Percentiles rank a stretch among this genome's conserved stretches.
These are phyloP conservation scores for Altica lythri DNA, from an alignment of 2,888 invertebrate species.

Conservation along the genomic window DNA sequence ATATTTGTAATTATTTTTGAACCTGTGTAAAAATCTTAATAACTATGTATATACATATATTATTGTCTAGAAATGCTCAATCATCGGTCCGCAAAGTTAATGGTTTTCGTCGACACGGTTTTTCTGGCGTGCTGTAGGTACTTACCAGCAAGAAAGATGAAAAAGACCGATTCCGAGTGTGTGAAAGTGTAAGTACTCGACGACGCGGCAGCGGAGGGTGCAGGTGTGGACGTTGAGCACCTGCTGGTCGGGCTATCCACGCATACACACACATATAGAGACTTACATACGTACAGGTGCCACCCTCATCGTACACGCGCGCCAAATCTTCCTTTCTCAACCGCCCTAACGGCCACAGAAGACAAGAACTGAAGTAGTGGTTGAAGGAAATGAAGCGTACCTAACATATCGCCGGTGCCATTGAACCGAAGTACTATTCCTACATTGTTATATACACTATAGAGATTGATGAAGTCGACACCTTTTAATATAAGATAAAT, in stretches of 20 bases:
- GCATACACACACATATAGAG: slow-evolving; percentile 19
- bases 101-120: slow-evolving; percentile 2
- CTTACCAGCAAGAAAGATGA: slow-evolving; percentile 24
- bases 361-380: slow-evolving; percentile 16
- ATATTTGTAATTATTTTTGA: too few relatives aligned
- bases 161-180: slow-evolving; percentile 20
- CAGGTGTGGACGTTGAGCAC: slow-evolving; percentile 42
- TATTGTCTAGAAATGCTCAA: too few relatives aligned
- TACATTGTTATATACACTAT: too few relatives aligned
- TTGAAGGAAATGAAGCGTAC: not conserved
- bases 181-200: slow-evolving; percentile 26
- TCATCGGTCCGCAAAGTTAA: too few relatives aligned
- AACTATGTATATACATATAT: too few relatives aligned
- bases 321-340: slow-evolving; percentile 34
- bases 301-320: slow-evolving; percentile 42
- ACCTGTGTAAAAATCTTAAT: too few relatives aligned
- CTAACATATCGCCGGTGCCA: too few relatives aligned
- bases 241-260: slow-evolving; percentile 36
- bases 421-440: too few relatives aligned
- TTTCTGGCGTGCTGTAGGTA: slow-evolving; percentile 4
- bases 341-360: slow-evolving; percentile 40
- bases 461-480: too few relatives aligned
- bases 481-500: too few relatives aligned
- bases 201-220: slow-evolving; percentile 32
- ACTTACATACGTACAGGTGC: slow-evolving; percentile 39